Evolutionary conservation across 2,888 invertebrate genomes (phyloP).

Genomic region (Rosalia funebris): DNA sequence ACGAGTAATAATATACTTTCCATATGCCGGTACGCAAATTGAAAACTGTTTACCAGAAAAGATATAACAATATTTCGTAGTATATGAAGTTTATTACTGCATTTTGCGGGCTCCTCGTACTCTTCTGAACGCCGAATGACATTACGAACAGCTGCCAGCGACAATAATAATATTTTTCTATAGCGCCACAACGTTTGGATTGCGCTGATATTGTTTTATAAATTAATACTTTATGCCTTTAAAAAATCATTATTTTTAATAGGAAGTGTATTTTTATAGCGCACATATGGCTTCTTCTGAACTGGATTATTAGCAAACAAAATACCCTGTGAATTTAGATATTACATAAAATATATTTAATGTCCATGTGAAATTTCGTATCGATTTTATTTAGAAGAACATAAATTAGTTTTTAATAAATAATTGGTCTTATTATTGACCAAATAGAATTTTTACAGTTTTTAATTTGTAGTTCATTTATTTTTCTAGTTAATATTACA

Average conservation of each 20-base stretch:
- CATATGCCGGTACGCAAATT: conserved; percentile 16
- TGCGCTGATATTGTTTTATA: conserved; percentile 20
- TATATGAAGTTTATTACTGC: conserved; percentile 11
- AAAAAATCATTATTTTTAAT: conserved; percentile 4
- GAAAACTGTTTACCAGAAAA: conserved; percentile 20
- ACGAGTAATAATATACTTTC: conserved; percentile 6
- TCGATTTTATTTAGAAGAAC: too few relatives aligned
- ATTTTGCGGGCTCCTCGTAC: conserved; percentile 12
- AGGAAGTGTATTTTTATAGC: too few relatives aligned
- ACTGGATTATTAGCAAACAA: too few relatives aligned
- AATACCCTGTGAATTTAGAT: too few relatives aligned
- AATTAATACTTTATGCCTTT: conserved; percentile 20
- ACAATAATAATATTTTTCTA: conserved; percentile 23
- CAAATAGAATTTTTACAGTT: too few relatives aligned
- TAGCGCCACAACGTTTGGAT: conserved; percentile 12
- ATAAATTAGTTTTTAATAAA: too few relatives aligned
- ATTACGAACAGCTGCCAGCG: conserved; percentile 9
- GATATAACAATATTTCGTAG: conserved; percentile 17
- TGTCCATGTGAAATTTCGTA: too few relatives aligned
- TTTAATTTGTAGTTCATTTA: too few relatives aligned
- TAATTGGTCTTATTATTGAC: too few relatives aligned
- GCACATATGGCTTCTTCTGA: too few relatives aligned
- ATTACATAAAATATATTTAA: too few relatives aligned
- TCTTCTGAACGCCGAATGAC: background rate
- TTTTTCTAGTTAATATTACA: too few relatives aligned